These are phyloP conservation scores for Mythimna vitellina DNA, from an alignment of 2,888 invertebrate species.

Conservation along the genomic window DNA sequence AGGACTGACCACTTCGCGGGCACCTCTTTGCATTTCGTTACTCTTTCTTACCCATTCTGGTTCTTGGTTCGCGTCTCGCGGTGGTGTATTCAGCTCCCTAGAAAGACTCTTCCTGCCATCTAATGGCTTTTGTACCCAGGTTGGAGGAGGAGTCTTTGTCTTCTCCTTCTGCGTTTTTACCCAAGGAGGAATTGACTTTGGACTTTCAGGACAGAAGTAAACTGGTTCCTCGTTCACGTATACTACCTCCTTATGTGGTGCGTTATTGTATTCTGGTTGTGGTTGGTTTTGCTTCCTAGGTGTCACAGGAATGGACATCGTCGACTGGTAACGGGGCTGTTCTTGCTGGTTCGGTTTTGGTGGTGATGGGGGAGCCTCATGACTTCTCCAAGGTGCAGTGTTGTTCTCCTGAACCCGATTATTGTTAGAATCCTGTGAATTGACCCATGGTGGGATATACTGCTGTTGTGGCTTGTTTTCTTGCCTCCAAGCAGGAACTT, in stretches of 20 bases:
- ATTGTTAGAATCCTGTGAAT: conserved; percentile 77
- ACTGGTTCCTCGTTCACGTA: conserved; percentile 87
- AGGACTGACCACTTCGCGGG: conserved; percentile 84
- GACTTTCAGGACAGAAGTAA: conserved; percentile 86
- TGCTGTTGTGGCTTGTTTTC: conserved; percentile 77
- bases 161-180: conserved; percentile 88
- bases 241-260: conserved; percentile 83
- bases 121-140: conserved; percentile 84
- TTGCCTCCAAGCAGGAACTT: conserved; percentile 80
- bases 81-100: conserved; percentile 84
- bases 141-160: conserved; percentile 88
- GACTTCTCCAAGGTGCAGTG: conserved; percentile 76
- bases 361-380: conserved; percentile 72
- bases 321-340: conserved; percentile 85
- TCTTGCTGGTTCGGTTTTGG: conserved; percentile 73
- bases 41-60: conserved; percentile 88
- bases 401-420: conserved; percentile 77
- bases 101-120: conserved; percentile 82
- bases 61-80: conserved; percentile 81
- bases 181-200: conserved; percentile 86
- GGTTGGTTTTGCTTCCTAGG: conserved; percentile 78
- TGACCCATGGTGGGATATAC: conserved; percentile 79
- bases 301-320: conserved; percentile 87
- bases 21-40: conserved; percentile 82
- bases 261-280: conserved; percentile 79